Evolutionary conservation across 2,888 invertebrate genomes (phyloP), one percentile per base, ranked within the genome.

Genomic region (Amblyteles armatorius): DNA sequence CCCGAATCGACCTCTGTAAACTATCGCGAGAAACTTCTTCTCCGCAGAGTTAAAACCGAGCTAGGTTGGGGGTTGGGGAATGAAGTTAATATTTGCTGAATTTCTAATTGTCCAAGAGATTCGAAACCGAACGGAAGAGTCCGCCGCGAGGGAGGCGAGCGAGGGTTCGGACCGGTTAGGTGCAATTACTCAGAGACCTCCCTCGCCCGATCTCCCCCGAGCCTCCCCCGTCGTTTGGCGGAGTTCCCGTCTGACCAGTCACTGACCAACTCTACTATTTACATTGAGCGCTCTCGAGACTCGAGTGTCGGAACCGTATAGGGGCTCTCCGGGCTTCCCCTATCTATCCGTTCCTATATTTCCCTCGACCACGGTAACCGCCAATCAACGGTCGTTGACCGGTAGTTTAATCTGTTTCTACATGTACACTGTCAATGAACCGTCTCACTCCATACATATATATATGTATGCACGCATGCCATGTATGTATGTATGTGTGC

Each of bases 351-450:
- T 67, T 29, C 36, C 78, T 82, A 79, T 82, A 85, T 82, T 85
- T 85, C 74, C 67, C 65, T 48, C 79, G 78, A 79, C 82, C 79
- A 79, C 79, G 82, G 82, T 85, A 79, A 85, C 85, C 85, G 85
- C 85, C 82, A 85, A 85, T 85, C 85, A 85, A 82, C 85, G 85
- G 82, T 85, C 85, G 85, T 85, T 82, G 85, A 85, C 85, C 85
- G 82, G 85, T 85, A 85, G 85, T 85, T 85, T 85, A 85, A 85
- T 85, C 85, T 85, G 79, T 82, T 85, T 76, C 82, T 79, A 71
- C 85, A 60, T 79, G 79, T 79, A 79, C 74, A 72, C 69, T 76
- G 79, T 79, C 79, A 79, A 82, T 85, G 74, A 74, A 60, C 60
- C 29, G 16, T 60, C 60, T 60, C 36, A 33, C 33, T 55, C 69